A percentile compares a stretch with the other conserved stretches of the same genome.
These are phyloP conservation scores for Catonia carolina DNA, from an alignment of 2,888 invertebrate genomes.

Conservation along the genomic window DNA sequence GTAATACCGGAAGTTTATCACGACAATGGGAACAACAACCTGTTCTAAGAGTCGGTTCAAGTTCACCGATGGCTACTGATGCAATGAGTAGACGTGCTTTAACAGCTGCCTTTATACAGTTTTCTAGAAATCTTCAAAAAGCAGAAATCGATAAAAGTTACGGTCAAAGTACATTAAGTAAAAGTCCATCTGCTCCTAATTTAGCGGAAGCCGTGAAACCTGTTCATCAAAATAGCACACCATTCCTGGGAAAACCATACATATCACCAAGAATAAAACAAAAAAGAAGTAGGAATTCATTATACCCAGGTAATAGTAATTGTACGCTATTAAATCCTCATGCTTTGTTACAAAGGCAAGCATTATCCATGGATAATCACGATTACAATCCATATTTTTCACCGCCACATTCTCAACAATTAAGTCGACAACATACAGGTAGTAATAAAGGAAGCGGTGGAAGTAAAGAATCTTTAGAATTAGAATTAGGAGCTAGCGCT, in stretches of 20 bases:
- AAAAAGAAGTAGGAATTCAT: constrained; percentile 28
- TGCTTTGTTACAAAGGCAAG: constrained; percentile 64
- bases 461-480: constrained; percentile 46
- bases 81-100: constrained; percentile 40
- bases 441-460: constrained; percentile 36
- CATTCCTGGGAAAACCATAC: constrained; percentile 31
- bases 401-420: constrained; percentile 33
- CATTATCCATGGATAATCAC: constrained; percentile 70
- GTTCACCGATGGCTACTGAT: constrained; percentile 33
- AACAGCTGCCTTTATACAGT: constrained; percentile 48
- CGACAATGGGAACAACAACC: constrained; percentile 51
- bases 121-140: constrained; percentile 43
- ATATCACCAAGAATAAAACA: constrained; percentile 27
- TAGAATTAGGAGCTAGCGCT: constrained; percentile 38
- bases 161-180: constrained; percentile 34
- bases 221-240: constrained; percentile 26
- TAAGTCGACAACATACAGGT: constrained; percentile 32
- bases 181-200: constrained; percentile 56
- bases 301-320: constrained; percentile 23
- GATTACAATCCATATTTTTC: constrained; percentile 36
- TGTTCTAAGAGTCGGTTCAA: constrained; percentile 45
- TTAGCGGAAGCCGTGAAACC: constrained; percentile 44
- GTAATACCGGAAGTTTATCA: constrained; percentile 43
- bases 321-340: constrained; percentile 51
- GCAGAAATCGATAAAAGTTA: constrained; percentile 28